Evolutionary conservation across 2,888 invertebrate genomes (phyloP).

Genomic region (Idaea dimidiata): DNA sequence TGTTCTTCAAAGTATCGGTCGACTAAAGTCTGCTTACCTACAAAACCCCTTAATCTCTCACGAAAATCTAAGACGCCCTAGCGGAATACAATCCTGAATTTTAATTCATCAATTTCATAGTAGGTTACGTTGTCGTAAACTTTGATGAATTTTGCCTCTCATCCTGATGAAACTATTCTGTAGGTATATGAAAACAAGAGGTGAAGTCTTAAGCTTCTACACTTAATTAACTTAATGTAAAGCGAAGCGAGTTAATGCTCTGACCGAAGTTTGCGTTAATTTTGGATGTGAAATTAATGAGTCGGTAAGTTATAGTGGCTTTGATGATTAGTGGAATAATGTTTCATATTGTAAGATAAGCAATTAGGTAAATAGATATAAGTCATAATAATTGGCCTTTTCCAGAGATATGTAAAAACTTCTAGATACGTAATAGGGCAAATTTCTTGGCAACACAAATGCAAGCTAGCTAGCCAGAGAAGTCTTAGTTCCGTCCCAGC

Average conservation of each 20-base stretch:
- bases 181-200: conserved; percentile 21
- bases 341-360: background rate
- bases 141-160: conserved; percentile 18
- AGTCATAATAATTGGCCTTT: too few relatives aligned
- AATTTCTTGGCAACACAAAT: too few relatives aligned
- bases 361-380: too few relatives aligned
- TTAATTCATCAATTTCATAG: conserved; percentile 4
- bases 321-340: background rate
- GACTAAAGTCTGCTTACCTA: background rate
- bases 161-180: conserved; percentile 25
- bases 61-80: background rate
- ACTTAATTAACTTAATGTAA: conserved; percentile 31
- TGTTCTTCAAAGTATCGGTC: background rate
- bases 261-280: background rate
- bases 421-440: too few relatives aligned
- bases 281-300: background rate
- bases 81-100: conserved; percentile 1
- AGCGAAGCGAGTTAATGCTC: conserved; percentile 12
- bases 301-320: background rate
- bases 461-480: too few relatives aligned
- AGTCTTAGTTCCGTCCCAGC: too few relatives aligned
- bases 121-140: conserved; percentile 9
- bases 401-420: too few relatives aligned
- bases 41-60: background rate
- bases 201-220: conserved; percentile 27